Percentiles rank a stretch among this genome's conserved stretches.
Evolutionary conservation across 1,140 invertebrate species (phyloP).

Genomic region (Micrasema minimum): DNA sequence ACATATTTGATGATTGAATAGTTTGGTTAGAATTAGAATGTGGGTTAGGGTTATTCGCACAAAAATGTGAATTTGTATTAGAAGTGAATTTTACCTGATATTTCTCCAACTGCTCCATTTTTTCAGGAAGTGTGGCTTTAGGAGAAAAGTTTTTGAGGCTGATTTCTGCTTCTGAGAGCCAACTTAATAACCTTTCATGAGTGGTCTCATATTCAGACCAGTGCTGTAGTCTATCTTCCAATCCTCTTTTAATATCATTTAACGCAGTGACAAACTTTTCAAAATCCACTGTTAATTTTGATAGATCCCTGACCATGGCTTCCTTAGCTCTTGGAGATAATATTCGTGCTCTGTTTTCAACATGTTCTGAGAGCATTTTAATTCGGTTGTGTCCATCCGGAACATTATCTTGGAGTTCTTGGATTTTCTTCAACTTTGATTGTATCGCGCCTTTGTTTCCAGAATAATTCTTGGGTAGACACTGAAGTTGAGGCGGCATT

Average conservation of each 20-base stretch:
- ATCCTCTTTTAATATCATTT: conserved; percentile 78
- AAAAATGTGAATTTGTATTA: background rate
- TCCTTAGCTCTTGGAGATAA: conserved; percentile 82
- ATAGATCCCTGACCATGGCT: conserved; percentile 81
- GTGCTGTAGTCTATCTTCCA: conserved; percentile 88
- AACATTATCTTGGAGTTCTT: conserved; percentile 80
- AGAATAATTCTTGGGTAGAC: conserved; percentile 84
- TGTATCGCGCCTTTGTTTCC: conserved; percentile 84
- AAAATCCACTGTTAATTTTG: conserved; percentile 79
- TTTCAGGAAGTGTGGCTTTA: conserved; percentile 88
- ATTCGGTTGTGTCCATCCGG: conserved; percentile 79
- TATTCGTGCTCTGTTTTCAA: conserved; percentile 72
- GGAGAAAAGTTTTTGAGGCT: conserved; percentile 87
- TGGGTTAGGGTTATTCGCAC: conserved; percentile 24
- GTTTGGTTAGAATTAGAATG: conserved; percentile 32
- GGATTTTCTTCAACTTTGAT: conserved; percentile 77
- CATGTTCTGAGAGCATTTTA: conserved; percentile 75
- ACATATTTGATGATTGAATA: conserved; percentile 6
- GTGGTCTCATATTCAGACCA: conserved; percentile 92
- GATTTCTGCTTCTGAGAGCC: conserved; percentile 88
- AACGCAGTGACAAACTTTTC: conserved; percentile 84
- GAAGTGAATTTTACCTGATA: conserved; percentile 78
- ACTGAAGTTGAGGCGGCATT: conserved; percentile 70
- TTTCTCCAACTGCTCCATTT: conserved; percentile 88
- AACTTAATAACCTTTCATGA: conserved; percentile 82